A percentile compares a stretch with the other conserved stretches of the same genome.
Conservation (phyloP, 2,797 vertebrate genomes). For the Etheostoma perlongum region DNA sequence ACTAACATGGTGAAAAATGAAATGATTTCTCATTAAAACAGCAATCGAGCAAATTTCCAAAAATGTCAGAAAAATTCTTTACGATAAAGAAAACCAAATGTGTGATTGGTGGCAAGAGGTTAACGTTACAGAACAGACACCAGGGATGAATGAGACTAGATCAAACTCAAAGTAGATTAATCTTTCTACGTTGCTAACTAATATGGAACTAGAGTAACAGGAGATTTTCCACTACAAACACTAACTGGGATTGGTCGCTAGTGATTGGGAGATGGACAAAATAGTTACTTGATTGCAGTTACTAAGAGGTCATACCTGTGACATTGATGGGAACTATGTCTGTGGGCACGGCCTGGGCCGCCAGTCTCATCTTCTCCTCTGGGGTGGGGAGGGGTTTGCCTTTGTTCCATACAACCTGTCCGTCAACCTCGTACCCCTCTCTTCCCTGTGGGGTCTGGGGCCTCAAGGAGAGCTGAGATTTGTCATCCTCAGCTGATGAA, state of each 20-base stretch:
- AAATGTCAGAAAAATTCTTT: conserved; percentile 33
- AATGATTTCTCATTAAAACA: conserved; percentile 10
- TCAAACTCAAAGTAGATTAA: conserved; percentile 22
- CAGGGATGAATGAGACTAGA: conserved; percentile 18
- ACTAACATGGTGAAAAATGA: background rate
- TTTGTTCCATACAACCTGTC: conserved; percentile 83
- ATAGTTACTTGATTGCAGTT: background rate
- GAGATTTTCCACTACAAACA: conserved; percentile 17
- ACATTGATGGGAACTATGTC: conserved; percentile 94
- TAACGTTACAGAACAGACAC: conserved; percentile 12
- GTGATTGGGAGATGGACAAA: conserved; percentile 5
- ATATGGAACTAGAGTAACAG: conserved; percentile 15
- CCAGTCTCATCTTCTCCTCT: conserved; percentile 96
- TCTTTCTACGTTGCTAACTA: background rate
- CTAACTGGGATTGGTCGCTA: conserved; percentile 12
- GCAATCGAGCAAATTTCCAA: background rate
- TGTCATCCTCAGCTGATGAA: conserved; percentile 83
- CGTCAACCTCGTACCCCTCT: conserved; percentile 70
- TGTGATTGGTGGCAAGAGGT: conserved; percentile 11
- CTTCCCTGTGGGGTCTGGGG: conserved; percentile 84
- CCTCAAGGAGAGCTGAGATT: conserved; percentile 86
- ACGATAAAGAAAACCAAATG: conserved; percentile 24
- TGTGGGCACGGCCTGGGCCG: conserved; percentile 92
- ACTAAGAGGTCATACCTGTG: conserved; percentile 87
- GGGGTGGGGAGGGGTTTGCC: conserved; percentile 79